Evolutionary conservation across 2,797 vertebrate genomes (phyloP).

Genomic region (Parauchenoglanis punctatus): DNA sequence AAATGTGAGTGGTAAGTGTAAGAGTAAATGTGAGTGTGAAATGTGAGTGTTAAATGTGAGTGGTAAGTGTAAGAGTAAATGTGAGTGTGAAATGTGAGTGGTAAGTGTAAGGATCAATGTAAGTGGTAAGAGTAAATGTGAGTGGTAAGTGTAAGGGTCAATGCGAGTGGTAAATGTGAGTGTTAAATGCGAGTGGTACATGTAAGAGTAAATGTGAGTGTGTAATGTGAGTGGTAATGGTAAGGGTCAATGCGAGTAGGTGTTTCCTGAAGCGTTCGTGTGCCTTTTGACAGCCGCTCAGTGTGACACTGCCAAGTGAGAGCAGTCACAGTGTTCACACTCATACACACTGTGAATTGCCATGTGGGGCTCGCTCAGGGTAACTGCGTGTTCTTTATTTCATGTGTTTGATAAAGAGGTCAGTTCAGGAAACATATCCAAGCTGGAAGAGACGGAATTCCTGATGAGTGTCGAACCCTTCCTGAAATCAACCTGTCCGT

Average conservation of each 20-base stretch:
- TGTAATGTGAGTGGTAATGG: neutral
- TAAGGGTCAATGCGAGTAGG: neutral
- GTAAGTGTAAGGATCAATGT: no score
- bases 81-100: no score
- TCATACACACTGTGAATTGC: neutral
- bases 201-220: neutral
- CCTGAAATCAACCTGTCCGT: constrained; percentile 29
- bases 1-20: no score
- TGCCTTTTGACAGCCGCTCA: neutral
- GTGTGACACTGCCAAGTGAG: neutral
- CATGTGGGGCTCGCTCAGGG: neutral
- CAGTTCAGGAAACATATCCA: neutral
- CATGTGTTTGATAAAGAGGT: neutral
- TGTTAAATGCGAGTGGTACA: neutral
- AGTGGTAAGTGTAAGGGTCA: neutral
- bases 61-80: no score
- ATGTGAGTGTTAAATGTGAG: no score
- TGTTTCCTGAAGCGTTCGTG: neutral
- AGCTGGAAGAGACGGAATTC: neutral
- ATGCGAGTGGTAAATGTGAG: neutral
- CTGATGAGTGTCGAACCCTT: neutral
- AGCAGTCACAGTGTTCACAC: neutral
- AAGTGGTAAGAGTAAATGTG: neutral
- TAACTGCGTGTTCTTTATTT: no score
- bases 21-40: no score